Evolutionary conservation across 2,113 vertebrate genomes (phyloP), one percentile per base, ranked within the genome.

Genomic region (Tympanuchus pallidicinctus): DNA sequence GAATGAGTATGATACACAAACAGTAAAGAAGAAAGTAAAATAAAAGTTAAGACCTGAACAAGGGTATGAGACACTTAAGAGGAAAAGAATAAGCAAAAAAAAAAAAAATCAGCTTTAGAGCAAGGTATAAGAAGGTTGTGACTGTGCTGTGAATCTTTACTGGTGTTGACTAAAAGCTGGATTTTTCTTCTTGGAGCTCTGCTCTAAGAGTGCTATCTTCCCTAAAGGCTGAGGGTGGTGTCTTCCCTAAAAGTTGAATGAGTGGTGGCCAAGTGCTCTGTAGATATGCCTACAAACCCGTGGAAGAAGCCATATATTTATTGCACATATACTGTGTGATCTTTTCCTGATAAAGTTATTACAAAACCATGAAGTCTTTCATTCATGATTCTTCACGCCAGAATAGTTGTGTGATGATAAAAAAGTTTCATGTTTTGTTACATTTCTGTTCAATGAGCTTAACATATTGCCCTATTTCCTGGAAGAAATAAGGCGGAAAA

Each of bases 331-430:
- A 16, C 38, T 54, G 4, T 43, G 59, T 86, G 15, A 56, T 3
- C 22, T 77, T 12, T 67, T 81, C 24, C 24, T 84, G n/a, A 83
- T 63, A 48, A 69, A 59, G 63, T 80, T 83, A 2, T 76, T 88
- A 59, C 21, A 61, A 80, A 80, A 56, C 20, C 2, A 2, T 18
- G 5, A 11, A 2, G 1, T 54, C 65, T 86, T 94, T 70, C 34
- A 19, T 2, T 60, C 5, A 84, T 61, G 6, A 13, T 60, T 74
- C 60, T 77, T 86, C 20, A 25, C 19, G 70, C 9, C 8, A 30
- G 9, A 78, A 38, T 3, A n/a, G 15, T 28, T 0, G 0, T 67
- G 10, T 59, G 70, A 30, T 6, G 8, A 34, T 11, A 63, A 48
- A 14, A 25, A 84, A 63, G 0, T 64, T 89, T 42, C 72, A 42